Percentiles rank a stretch among this genome's conserved stretches.
phyloP scores from a whole-genome alignment of 2,113 vertebrate genomes.

The Podiceps cristatus region DNA sequence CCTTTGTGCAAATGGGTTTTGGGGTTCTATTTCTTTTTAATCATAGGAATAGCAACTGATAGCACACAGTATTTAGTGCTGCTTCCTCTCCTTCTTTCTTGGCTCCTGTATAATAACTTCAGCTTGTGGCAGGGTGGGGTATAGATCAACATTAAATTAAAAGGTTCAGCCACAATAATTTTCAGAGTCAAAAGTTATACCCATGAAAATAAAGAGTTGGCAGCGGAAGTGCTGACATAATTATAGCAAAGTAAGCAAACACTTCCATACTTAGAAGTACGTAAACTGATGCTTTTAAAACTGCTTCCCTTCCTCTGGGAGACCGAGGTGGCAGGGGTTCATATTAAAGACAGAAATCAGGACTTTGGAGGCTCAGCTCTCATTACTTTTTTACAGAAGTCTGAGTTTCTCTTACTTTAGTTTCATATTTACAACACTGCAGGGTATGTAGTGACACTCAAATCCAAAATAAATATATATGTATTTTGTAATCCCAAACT shows the following conservation, averaged over 20 bases:
- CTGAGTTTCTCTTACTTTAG: constrained; percentile 1
- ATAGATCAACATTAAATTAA: constrained; percentile 36
- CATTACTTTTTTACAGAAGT: constrained; percentile 45
- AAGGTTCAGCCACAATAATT: constrained; percentile 7
- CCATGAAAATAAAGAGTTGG: constrained; percentile 12
- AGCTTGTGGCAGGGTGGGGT: not conserved
- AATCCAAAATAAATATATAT: constrained; percentile 47
- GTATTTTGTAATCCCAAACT: constrained; percentile 40
- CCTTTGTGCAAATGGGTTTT: not conserved
- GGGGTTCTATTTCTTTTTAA: not conserved
- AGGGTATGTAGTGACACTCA: constrained; percentile 31
- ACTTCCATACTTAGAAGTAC: not conserved
- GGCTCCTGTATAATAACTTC: not conserved
- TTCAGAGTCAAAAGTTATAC: constrained; percentile 17
- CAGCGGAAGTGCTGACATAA: constrained; percentile 39
- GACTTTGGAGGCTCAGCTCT: constrained; percentile 21
- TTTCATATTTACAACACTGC: constrained; percentile 40
- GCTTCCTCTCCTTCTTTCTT: not conserved
- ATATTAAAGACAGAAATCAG: constrained; percentile 22
- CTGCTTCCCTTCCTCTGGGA: not conserved
- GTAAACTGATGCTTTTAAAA: constrained; percentile 37
- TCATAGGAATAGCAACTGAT: not conserved
- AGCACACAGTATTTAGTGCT: not conserved
- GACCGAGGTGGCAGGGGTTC: not conserved
- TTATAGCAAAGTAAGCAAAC: constrained; percentile 44